A percentile compares a stretch with the other conserved stretches of the same genome.
Evolutionary conservation across 2,113 vertebrate species (phyloP).

Genomic region (Cebidichthys violaceus): DNA sequence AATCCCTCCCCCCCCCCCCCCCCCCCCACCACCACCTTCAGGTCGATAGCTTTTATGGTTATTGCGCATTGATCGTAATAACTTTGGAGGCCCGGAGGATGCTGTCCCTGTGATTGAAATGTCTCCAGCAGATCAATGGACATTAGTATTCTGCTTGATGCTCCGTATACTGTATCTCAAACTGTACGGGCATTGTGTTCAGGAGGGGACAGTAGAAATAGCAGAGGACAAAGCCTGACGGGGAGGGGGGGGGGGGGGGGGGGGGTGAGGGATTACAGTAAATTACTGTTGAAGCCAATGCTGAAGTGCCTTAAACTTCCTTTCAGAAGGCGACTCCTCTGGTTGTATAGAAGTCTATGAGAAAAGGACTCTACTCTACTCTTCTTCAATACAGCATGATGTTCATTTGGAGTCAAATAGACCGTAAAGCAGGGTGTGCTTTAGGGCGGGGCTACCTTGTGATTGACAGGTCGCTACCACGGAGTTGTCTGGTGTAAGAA

Average conservation of each 20-base stretch:
- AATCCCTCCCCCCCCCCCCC: constrained; percentile 22
- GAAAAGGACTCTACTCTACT: too few relatives aligned
- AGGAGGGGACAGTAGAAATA: constrained; percentile 6
- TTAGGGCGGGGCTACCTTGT: too few relatives aligned
- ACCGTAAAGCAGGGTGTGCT: too few relatives aligned
- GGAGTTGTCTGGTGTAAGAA: too few relatives aligned
- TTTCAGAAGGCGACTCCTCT: too few relatives aligned
- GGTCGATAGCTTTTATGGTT: constrained; percentile 70
- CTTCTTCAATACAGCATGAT: too few relatives aligned
- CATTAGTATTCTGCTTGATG: constrained; percentile 61
- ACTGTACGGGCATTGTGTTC: constrained; percentile 20
- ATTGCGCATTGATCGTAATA: constrained; percentile 71
- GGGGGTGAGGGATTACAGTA: not conserved
- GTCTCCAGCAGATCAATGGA: constrained; percentile 63
- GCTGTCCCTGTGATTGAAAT: constrained; percentile 61
- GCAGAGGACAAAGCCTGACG: not conserved
- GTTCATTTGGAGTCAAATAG: too few relatives aligned
- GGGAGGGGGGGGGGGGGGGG: not conserved
- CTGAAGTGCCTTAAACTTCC: too few relatives aligned
- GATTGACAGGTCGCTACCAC: too few relatives aligned
- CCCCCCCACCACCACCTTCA: constrained; percentile 7
- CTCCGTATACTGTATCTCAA: constrained; percentile 15
- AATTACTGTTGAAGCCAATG: too few relatives aligned
- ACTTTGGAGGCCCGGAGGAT: constrained; percentile 56
- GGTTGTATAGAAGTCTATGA: too few relatives aligned